Evolutionary conservation across 2,797 vertebrate genomes (phyloP).

Genomic region (Glossophaga mutica): DNA sequence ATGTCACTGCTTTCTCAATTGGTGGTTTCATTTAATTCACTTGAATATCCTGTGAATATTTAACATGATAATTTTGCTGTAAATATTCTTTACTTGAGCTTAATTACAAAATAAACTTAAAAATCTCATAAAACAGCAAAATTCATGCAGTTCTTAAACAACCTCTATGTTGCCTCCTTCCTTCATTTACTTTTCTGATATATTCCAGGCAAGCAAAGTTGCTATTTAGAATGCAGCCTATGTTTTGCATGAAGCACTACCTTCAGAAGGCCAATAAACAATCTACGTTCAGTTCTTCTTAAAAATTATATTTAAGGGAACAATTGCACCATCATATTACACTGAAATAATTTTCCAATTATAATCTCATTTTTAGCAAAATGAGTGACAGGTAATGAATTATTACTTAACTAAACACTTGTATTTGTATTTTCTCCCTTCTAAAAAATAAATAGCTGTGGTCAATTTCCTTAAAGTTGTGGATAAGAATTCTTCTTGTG

Average conservation of each 20-base stretch:
- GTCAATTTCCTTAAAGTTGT: neutral
- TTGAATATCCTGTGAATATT: neutral
- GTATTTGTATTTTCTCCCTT: neutral
- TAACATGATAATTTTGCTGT: neutral
- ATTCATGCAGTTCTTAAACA: neutral
- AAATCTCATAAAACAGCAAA: neutral
- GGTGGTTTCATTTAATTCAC: neutral
- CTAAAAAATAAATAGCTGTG: neutral
- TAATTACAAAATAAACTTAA: neutral
- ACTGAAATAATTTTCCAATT: neutral
- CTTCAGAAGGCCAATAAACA: neutral
- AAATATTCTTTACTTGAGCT: neutral
- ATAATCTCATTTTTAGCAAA: neutral
- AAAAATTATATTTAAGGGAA: neutral
- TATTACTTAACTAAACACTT: neutral
- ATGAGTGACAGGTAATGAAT: neutral
- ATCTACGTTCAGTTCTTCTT: neutral
- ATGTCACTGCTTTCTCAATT: neutral
- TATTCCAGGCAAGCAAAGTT: neutral
- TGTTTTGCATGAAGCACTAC: neutral
- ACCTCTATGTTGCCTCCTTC: neutral
- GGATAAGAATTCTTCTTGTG: neutral
- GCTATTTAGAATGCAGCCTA: neutral
- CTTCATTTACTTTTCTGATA: neutral
- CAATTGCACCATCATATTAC: neutral